A percentile compares a stretch with the other conserved stretches of the same genome.
These are phyloP conservation scores for Hetaerina titia DNA, from an alignment of 2,888 invertebrate species.

Conservation along the genomic window DNA sequence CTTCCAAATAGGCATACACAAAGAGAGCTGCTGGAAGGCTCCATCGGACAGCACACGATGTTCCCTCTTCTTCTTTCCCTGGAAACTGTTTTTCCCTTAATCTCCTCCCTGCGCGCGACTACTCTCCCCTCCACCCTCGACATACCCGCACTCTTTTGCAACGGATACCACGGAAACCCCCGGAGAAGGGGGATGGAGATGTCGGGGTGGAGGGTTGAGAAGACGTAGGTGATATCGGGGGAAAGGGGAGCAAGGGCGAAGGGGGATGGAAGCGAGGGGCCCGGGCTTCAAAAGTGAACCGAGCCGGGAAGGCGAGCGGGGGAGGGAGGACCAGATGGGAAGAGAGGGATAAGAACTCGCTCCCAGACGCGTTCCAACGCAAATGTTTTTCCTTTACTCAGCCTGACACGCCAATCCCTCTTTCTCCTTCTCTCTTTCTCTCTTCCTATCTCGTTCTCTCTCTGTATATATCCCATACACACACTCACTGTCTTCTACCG, in stretches of 20 bases:
- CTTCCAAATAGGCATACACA: no score
- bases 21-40: background rate
- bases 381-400: slow-evolving; percentile 65
- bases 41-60: background rate
- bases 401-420: slow-evolving; percentile 51
- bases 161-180: background rate
- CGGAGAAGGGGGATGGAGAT: background rate
- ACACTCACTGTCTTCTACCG: background rate
- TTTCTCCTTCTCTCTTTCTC: background rate
- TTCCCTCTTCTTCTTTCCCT: background rate
- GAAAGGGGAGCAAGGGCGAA: background rate
- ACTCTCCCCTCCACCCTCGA: background rate
- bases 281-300: background rate
- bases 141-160: background rate
- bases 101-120: background rate
- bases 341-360: slow-evolving; percentile 5
- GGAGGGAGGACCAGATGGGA: background rate
- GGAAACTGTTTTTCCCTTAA: slow-evolving; percentile 9
- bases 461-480: background rate
- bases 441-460: background rate
- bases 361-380: slow-evolving; percentile 31
- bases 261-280: background rate
- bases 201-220: background rate
- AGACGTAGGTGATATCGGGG: background rate
- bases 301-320: background rate